phyloP scores from a whole-genome alignment of 2,113 vertebrate species.

The Pipa parva region DNA sequence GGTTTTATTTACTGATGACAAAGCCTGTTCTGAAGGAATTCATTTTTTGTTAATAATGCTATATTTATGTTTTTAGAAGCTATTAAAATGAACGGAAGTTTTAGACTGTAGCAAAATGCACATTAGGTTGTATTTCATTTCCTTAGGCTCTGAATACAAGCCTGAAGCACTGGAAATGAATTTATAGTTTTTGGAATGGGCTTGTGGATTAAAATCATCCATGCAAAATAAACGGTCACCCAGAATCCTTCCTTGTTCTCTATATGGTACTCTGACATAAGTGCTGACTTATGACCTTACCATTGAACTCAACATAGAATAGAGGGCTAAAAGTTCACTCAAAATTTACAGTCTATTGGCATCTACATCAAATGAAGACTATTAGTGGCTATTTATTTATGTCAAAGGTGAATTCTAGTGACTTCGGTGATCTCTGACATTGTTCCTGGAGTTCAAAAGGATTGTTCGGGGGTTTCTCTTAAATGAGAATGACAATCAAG shows the following conservation, averaged over 20 bases:
- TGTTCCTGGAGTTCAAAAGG: slow-evolving; percentile 4
- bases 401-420: slow-evolving; percentile 15
- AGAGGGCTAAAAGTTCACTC: neutral
- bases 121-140: no score
- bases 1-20: no score
- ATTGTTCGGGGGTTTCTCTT: neutral
- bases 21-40: no score
- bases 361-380: neutral
- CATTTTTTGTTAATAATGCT: no score
- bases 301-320: neutral
- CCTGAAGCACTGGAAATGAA: no score
- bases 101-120: no score
- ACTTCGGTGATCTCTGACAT: slow-evolving; percentile 2
- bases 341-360: neutral
- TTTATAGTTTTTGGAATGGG: neutral
- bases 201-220: neutral
- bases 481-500: slow-evolving; percentile 17
- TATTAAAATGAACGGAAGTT: no score
- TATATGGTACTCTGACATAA: neutral
- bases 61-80: no score
- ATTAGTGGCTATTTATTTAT: slow-evolving; percentile 5
- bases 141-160: no score
- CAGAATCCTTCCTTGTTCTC: neutral
- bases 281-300: neutral
- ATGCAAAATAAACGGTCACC: neutral